Percentiles rank a stretch among this genome's conserved stretches.
Evolutionary conservation across 2,113 vertebrate species (phyloP).

Genomic region (Montifringilla adamsi): DNA sequence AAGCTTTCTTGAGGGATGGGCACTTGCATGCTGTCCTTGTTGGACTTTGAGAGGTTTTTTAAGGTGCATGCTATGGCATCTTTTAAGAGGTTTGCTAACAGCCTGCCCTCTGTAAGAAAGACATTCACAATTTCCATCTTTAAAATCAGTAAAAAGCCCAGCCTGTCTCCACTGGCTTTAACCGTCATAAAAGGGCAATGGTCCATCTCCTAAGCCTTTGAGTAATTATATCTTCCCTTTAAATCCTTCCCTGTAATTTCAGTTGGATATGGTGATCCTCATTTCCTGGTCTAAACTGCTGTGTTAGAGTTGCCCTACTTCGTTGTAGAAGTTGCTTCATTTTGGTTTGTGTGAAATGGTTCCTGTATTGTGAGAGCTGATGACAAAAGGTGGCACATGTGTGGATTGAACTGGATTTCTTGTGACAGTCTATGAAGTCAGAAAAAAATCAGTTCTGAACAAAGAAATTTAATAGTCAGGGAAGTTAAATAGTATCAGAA

Average conservation of each 20-base stretch:
- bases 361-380: neutral
- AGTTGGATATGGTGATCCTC: neutral
- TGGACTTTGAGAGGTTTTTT: neutral
- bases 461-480: neutral
- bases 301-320: neutral
- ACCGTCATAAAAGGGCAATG: constrained; percentile 27
- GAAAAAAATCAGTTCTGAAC: neutral
- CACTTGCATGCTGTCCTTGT: neutral
- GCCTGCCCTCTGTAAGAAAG: neutral
- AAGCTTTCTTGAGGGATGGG: neutral
- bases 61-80: neutral
- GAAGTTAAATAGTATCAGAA: neutral
- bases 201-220: constrained; percentile 17
- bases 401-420: neutral
- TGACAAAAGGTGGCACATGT: neutral
- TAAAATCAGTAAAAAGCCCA: constrained; percentile 39
- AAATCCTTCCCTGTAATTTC: constrained; percentile 57
- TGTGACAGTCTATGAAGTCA: neutral
- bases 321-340: neutral
- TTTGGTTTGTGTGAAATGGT: constrained; percentile 7
- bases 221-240: constrained; percentile 46
- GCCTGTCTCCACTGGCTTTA: constrained; percentile 42
- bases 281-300: neutral
- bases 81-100: neutral
- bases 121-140: constrained; percentile 18